Evolutionary conservation across 2,113 vertebrate genomes (phyloP).

Genomic region (Chitala chitala): DNA sequence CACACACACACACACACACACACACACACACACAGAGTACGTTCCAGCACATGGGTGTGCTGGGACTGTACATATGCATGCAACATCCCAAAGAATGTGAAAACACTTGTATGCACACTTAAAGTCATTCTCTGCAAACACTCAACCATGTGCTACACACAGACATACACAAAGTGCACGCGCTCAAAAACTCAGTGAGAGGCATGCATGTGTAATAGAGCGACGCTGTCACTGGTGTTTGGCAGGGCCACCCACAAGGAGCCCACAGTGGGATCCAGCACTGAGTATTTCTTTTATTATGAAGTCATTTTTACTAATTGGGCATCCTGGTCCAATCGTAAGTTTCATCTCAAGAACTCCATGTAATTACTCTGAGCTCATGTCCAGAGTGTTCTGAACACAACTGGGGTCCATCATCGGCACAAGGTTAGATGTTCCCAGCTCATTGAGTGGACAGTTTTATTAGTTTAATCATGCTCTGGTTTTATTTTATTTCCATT

Average conservation of each 20-base stretch:
- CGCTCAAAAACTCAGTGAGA: too few relatives aligned
- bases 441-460: constrained; percentile 3
- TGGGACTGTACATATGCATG: too few relatives aligned
- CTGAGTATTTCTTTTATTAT: neutral
- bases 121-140: too few relatives aligned
- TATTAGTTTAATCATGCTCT: constrained; percentile 11
- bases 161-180: too few relatives aligned
- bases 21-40: neutral
- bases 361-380: neutral
- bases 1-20: neutral
- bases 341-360: neutral
- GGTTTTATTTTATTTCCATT: constrained; percentile 6
- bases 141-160: too few relatives aligned
- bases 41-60: too few relatives aligned
- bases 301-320: neutral
- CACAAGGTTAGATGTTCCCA: constrained; percentile 15
- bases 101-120: neutral
- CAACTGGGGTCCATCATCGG: neutral
- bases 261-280: neutral
- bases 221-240: too few relatives aligned
- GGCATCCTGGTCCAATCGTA: neutral
- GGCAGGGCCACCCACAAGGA: too few relatives aligned
- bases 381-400: neutral
- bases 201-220: too few relatives aligned
- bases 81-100: too few relatives aligned